Base-by-base conservation (phyloP, 2,113 vertebrate species). In the Bagarius yarrelli region DNA sequence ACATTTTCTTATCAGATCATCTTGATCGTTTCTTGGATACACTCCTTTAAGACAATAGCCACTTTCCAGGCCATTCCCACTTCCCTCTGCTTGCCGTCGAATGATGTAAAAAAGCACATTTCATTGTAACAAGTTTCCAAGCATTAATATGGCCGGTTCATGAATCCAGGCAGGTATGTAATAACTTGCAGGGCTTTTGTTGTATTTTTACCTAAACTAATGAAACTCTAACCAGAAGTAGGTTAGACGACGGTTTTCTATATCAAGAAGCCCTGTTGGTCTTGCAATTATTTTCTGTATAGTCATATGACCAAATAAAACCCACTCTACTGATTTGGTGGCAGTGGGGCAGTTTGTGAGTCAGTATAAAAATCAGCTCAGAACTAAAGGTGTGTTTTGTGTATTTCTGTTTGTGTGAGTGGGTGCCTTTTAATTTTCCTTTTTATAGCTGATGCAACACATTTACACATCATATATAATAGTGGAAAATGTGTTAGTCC, bases 91-190 rank as follows among this genome's bases (percentile, higher is more conserved):
- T 27, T 13, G 21, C 19, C 36, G 59, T 5, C 44, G 34, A 40
- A 60, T 76, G 34, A 25, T 25, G 8, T 23, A 19, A 19, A 27
- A 44, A 60, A 27, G 36, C 18, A 11, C 23, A 18, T 56, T 57
- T 34, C 55, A 76, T 60, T 76, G 74, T 76, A 18, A 60, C 1
- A 60, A 61, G 15, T 76, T 47, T 76, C 56, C 36, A 23, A 21
- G 40, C 47, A n/a, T 61, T 44, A n/a, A 61, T 40, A 76, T 76
- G 32, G 55, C 14, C 21, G 21, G 21, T n/a, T 57, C 12, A 59
- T 40, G 8, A 36, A 59, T 15, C 72, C 21, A 2, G 73, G 1
- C 52, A 55, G 50, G 71, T 55, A 73, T 34, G 15, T 55, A 50
- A 55, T 73, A 27, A 55, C 27, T 55, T 53, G 16, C 19, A 73